Conservation (phyloP, 2,888 invertebrate species). For the Ochlodes sylvanus region DNA sequence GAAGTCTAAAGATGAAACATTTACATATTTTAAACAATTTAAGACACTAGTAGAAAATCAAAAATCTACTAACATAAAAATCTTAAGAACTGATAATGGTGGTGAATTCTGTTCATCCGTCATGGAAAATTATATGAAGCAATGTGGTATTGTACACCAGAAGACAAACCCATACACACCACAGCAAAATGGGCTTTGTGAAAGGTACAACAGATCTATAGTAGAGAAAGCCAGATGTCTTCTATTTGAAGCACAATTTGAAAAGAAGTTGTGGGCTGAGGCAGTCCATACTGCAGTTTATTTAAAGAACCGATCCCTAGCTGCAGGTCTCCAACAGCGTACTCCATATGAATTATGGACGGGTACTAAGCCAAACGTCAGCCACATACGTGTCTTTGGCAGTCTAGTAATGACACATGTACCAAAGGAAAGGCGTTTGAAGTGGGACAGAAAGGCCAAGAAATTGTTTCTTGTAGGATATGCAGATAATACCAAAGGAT, state of each 20-base stretch:
- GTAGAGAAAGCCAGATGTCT: constrained; percentile 38
- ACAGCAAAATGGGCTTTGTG: not conserved
- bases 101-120: constrained; percentile 19
- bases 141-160: not conserved
- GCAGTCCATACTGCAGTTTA: constrained; percentile 35
- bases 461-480: constrained; percentile 38
- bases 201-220: constrained; percentile 27
- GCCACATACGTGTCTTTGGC: constrained; percentile 42
- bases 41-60: constrained; percentile 23
- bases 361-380: constrained; percentile 36
- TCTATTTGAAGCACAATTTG: constrained; percentile 36
- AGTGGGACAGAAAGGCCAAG: constrained; percentile 40
- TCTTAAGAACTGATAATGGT: constrained; percentile 31
- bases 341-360: not conserved
- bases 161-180: constrained; percentile 1
- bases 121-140: not conserved
- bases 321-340: not conserved
- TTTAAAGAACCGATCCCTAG: constrained; percentile 28
- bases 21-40: not conserved
- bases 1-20: not conserved
- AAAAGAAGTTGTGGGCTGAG: constrained; percentile 38
- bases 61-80: constrained; percentile 12
- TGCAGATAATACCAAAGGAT: constrained; percentile 38
- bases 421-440: constrained; percentile 37
- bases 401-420: constrained; percentile 41